These are phyloP conservation scores for Erythrolamprus reginae DNA, from an alignment of 2,113 vertebrate genomes.

Conservation along the genomic window DNA sequence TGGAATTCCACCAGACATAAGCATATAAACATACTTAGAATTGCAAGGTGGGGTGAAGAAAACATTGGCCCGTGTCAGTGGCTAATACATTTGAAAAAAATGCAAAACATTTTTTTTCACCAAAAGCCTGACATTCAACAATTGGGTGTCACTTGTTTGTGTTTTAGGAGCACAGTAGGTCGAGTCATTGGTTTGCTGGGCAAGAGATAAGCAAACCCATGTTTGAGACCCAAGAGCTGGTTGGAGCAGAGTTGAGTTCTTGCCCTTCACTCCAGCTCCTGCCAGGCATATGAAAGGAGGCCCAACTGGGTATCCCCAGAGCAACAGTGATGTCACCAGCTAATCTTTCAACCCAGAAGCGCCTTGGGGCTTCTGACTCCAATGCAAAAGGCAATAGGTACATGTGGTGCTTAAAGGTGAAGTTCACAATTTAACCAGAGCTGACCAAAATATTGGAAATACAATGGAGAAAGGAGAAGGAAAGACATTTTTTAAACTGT, in stretches of 20 bases:
- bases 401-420: background rate
- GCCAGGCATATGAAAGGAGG: background rate
- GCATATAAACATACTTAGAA: conserved; percentile 3
- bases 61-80: background rate
- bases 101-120: background rate
- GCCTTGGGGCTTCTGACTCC: background rate
- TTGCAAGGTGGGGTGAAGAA: background rate
- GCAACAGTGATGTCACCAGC: background rate
- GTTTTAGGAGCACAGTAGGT: background rate
- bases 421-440: background rate
- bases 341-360: background rate
- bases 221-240: background rate
- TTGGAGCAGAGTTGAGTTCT: background rate
- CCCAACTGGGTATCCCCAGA: background rate
- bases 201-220: background rate
- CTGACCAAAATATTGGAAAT: background rate
- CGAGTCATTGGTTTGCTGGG: background rate
- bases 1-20: conserved; percentile 19
- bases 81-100: background rate
- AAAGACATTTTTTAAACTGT: background rate
- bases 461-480: background rate
- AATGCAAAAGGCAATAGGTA: background rate
- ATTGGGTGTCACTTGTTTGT: background rate
- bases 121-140: background rate
- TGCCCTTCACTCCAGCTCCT: background rate